Evolutionary conservation across 2,797 vertebrate genomes (phyloP), one percentile per base, ranked within the genome.

Genomic region (Erpetoichthys calabaricus): DNA sequence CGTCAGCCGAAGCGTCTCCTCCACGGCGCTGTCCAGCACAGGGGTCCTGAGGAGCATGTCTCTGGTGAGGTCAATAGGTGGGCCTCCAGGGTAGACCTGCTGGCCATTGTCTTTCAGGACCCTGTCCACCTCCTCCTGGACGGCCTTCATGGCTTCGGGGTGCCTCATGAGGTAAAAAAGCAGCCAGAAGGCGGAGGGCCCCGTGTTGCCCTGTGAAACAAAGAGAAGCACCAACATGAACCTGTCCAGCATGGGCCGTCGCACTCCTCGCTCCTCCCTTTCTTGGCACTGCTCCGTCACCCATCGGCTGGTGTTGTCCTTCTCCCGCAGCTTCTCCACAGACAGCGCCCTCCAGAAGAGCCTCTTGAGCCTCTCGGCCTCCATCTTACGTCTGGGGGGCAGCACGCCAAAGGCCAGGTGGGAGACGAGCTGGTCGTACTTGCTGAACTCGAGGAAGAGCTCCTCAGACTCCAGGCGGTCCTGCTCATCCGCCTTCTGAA

Each of bases 191-290:
- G 89, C 62, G 3, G 86, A 69, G 0, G 92, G 88, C 0, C 92
- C 93, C 0, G 91, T 94, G 70, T 97, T 97, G 2, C 92, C 79
- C 66, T 94, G 93, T 44, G 93, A 91, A 1, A 89, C 91, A 91
- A 91, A 97, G 7, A 97, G 87, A 3, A 96, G 81, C 64, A 91
- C 55, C 56, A 98, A 87, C 86, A 88, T 91, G 65, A 80, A 91
- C 8, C 75, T 79, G 65, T 74, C 68, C 60, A 78, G 68, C 89
- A 92, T 93, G n/a, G 62, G 62, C 1, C 83, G 73, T 0, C 78
- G 42, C 3, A 82, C 57, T 0, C 82, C 86, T 0, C 1, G 1
- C 53, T 90, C 86, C 3, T 59, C 63, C 62, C 81, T 78, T 5
- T 10, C 1, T 47, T 77, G 76, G 7, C 79, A 70, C 51, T 87